Evolutionary conservation across 2,888 invertebrate species (phyloP), one percentile per base, ranked within the genome.

Genomic region (Agrenia bidenticulata): DNA sequence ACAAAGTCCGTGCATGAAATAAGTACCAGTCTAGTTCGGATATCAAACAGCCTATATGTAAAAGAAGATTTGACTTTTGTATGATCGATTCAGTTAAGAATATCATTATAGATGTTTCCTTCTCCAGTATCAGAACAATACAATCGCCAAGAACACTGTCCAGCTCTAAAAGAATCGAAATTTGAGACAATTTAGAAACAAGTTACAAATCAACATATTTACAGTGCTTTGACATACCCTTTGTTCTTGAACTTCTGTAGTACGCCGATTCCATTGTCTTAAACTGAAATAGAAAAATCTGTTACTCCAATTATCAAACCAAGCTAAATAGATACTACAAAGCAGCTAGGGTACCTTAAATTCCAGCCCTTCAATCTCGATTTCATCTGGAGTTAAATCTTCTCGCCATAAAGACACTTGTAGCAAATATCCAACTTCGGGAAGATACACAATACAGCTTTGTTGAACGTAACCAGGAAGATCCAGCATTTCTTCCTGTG

Each of bases 71-170:
- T 26, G 86, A 80, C 72, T 87, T 82, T 67, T 86, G 83, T 73
- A 87, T 80, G 23, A 90, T 82, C 64, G 84, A 84, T 64, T 84
- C 80, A 7, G 88, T 85, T 50, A 91, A 81, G 13, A 85, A 80
- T 78, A 87, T 83, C 84, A 92, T 87, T 77, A 94, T 89, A 63
- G 86, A 82, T 2, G 88, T 88, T 81, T 94, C 92, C 74, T 88
- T 87, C 66, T 89, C 89, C 76, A 87, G 85, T 77, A 94, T 91
- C 78, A 89, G 88, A 13, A 87, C 84, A 77, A 88, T 86, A 41
- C 89, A 86, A 80, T 93, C 90, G 41, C 93, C 93, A 66, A 92
- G 82, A 73, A 86, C 82, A 66, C 83, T 80, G 79, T 94, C 93
- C 76, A 94, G 78, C 78, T 91, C 90, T 13, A 45, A 45, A 37